These are phyloP conservation scores for Campoplex capitator DNA, from an alignment of 2,888 invertebrate genomes.

Conservation along the genomic window DNA sequence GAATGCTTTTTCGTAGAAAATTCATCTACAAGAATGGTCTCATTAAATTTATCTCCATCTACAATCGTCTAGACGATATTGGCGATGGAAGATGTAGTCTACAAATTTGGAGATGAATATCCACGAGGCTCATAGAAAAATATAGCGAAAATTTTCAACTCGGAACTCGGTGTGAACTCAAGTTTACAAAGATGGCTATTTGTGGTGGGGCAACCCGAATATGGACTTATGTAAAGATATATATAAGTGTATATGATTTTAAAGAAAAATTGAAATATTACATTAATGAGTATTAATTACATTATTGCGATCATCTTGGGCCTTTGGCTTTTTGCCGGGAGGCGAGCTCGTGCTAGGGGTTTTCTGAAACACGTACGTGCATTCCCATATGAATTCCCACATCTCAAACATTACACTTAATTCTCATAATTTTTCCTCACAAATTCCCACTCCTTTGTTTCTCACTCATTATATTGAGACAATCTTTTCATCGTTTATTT, in stretches of 20 bases:
- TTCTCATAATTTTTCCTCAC: constrained; percentile 58
- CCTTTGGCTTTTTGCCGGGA: constrained; percentile 84
- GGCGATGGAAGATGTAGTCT: not conserved
- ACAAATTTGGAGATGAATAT: not conserved
- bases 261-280: constrained; percentile 78
- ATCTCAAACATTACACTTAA: constrained; percentile 72
- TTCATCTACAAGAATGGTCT: not conserved
- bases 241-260: constrained; percentile 55
- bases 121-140: not conserved
- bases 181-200: not conserved
- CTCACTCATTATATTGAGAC: constrained; percentile 39
- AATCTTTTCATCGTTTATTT: not conserved
- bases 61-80: not conserved
- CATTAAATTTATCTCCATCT: not conserved
- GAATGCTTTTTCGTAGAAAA: not conserved
- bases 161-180: not conserved
- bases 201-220: not conserved
- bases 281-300: constrained; percentile 84
- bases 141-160: not conserved
- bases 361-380: constrained; percentile 84
- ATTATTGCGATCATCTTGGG: constrained; percentile 83
- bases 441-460: constrained; percentile 59
- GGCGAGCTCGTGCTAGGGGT: constrained; percentile 84
- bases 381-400: constrained; percentile 78
- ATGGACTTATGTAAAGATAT: constrained; percentile 49